Percentiles rank a stretch among this genome's conserved stretches.
Conservation (phyloP, 2,888 invertebrate genomes). For the Eristalinus aeneus region DNA sequence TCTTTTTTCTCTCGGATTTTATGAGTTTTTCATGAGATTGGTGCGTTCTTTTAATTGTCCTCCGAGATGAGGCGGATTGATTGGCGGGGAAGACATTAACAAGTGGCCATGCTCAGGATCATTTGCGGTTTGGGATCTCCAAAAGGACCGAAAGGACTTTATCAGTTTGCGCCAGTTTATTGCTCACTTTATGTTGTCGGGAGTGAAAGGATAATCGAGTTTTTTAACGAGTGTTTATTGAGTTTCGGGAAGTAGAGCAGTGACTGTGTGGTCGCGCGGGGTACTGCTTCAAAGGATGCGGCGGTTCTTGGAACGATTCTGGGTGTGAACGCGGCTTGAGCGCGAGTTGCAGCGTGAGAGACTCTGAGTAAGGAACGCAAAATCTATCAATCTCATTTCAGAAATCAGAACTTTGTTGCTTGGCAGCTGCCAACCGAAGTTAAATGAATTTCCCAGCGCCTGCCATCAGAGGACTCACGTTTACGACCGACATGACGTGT, state of each 20-base stretch:
- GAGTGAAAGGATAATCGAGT: neutral
- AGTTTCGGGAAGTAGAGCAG: neutral
- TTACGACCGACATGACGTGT: slow-evolving; percentile 33
- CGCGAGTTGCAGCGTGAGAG: too few relatives aligned
- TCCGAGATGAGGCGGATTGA: neutral
- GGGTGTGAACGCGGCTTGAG: neutral
- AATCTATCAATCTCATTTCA: too few relatives aligned
- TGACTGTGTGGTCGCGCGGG: neutral
- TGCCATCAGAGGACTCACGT: neutral
- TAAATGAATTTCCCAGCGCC: neutral
- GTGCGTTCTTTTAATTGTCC: neutral
- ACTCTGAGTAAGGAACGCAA: too few relatives aligned
- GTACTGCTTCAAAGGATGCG: neutral
- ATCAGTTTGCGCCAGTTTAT: neutral
- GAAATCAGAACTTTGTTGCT: too few relatives aligned
- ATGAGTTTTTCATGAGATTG: neutral
- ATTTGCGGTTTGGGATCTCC: neutral
- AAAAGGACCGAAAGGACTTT: neutral
- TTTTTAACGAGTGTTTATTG: neutral
- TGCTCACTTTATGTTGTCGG: neutral
- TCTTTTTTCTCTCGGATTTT: neutral
- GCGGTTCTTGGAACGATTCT: neutral
- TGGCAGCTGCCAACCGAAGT: neutral
- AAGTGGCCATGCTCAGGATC: neutral
- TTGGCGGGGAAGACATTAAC: neutral